Conservation (phyloP, 2,797 vertebrate species). For the Xenops minutus region DNA sequence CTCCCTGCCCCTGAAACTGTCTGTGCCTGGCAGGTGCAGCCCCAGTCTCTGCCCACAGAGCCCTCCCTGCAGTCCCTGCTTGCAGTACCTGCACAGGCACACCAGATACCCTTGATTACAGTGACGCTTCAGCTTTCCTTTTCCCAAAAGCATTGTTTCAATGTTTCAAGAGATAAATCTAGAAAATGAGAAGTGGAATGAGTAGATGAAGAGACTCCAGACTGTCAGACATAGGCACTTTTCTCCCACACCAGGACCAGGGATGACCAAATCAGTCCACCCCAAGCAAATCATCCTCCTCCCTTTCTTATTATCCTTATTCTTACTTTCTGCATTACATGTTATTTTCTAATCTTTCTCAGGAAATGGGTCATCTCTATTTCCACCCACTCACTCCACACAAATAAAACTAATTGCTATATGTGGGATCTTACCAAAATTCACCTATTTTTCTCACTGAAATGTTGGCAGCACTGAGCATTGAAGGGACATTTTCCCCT, state of each 20-base stretch:
- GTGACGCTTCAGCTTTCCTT: neutral
- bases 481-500: neutral
- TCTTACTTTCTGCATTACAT: neutral
- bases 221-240: neutral
- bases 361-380: neutral
- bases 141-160: slow-evolving; percentile 77
- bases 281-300: neutral
- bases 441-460: neutral
- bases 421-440: neutral
- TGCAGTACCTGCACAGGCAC: fast-evolving
- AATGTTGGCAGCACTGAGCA: neutral
- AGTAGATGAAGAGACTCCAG: slow-evolving; percentile 74
- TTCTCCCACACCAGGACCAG: neutral
- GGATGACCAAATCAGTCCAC: neutral
- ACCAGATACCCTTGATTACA: fast-evolving
- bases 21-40: fast-evolving
- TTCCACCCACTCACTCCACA: neutral
- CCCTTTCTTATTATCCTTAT: neutral
- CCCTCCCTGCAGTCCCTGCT: neutral
- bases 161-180: slow-evolving; percentile 80
- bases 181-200: slow-evolving; percentile 78
- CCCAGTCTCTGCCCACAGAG: fast-evolving
- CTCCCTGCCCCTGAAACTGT: neutral
- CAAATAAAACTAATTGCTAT: neutral
- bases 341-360: neutral